Percentiles rank a stretch among this genome's conserved stretches.
phyloP scores from a whole-genome alignment of 2,113 vertebrate species.

The Grallaria varia region DNA sequence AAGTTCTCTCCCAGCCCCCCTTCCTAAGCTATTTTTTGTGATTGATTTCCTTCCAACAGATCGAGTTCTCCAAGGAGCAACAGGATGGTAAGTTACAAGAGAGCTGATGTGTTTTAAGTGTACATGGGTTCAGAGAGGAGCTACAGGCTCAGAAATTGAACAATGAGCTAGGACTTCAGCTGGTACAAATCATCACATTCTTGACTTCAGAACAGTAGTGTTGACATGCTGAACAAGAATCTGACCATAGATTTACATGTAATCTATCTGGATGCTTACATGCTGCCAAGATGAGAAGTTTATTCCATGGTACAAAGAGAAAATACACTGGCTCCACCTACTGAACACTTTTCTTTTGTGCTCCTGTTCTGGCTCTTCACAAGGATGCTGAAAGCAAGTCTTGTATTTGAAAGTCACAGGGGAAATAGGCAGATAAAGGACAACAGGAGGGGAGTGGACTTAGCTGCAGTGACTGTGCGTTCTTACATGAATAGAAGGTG shows the following conservation, averaged over 20 bases:
- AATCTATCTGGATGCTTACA: not conserved
- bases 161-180: not conserved
- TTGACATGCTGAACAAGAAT: not conserved
- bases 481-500: not conserved
- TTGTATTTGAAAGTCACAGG: not conserved
- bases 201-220: not conserved
- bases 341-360: not conserved
- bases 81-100: slow-evolving; percentile 82
- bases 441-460: not conserved
- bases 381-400: not conserved
- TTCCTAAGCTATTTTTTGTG: slow-evolving; percentile 75
- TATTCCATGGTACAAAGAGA: not conserved
- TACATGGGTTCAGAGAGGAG: not conserved
- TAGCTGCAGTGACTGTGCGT: not conserved
- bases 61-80: slow-evolving; percentile 83
- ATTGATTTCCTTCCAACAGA: slow-evolving; percentile 82
- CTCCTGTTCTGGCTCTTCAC: not conserved
- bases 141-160: not conserved
- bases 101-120: not conserved
- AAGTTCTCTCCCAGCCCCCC: slow-evolving; percentile 43
- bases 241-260: not conserved
- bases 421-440: not conserved
- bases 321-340: not conserved
- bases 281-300: not conserved
- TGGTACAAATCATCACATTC: not conserved